Evolutionary conservation across 2,888 invertebrate species (phyloP), one percentile per base, ranked within the genome.

Genomic region (Eledona agricola): DNA sequence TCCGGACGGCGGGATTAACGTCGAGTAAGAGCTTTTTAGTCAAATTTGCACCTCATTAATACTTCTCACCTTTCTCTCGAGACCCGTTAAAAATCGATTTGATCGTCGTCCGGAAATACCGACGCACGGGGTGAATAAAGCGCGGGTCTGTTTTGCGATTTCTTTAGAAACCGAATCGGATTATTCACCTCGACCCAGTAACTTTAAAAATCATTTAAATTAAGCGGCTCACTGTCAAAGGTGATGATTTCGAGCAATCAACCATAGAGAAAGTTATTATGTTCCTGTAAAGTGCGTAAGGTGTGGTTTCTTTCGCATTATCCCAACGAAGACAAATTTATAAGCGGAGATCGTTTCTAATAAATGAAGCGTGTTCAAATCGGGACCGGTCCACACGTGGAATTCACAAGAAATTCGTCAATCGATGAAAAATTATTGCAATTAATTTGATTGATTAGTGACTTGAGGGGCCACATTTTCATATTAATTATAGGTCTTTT

Each of bases 381-480:
- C n/a, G n/a, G n/a, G n/a, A n/a, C n/a, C n/a, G n/a, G n/a, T n/a
- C n/a, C n/a, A n/a, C n/a, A n/a, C 5, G 2, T 2, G 17, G 9
- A 17, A 17, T 34, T 7, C 7, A 32, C 4, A 32, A 34, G 7
- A 34, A 32, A 7, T 32, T 23, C 11, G 25, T 23, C 25, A 25
- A 25, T 37, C 10, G 28, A 28, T 40, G 28, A 40, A 31, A 43
- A 43, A 43, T 20, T 4, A 11, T 20, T 43, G 10, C 23, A 17
- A 43, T 31, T 31, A 31, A 7, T 10, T 20, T 43, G 43, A 43
- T 43, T 22, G 43, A 31, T 43, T 29, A n/a, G 23, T 9, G 29
- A 43, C 15, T 29, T 13, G 15, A 5, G n/a, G 37, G 23, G 6
- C 17, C 17, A 7, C 23, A 5, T 37, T 37, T 13, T 9, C 23